Conservation (phyloP, 2,113 vertebrate genomes). For the Pterophyllum scalare region DNA sequence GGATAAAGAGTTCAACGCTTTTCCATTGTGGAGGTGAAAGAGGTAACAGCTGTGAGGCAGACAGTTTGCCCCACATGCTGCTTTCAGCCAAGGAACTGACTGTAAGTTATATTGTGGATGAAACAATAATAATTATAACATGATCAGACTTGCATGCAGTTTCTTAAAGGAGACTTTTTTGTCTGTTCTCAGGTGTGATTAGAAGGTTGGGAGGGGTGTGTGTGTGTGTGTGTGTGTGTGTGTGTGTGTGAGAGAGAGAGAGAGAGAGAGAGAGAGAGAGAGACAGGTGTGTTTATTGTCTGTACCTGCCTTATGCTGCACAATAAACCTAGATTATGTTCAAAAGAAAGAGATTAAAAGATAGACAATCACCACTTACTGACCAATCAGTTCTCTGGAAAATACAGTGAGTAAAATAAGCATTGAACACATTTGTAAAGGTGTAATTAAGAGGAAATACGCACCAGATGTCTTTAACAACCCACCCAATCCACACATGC, state of each 20-base stretch:
- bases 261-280: too few relatives aligned
- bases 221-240: too few relatives aligned
- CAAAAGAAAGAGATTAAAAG: not conserved
- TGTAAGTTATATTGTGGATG: constrained; percentile 3
- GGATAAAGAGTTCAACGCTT: not conserved
- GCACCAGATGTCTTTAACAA: not conserved
- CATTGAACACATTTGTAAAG: not conserved
- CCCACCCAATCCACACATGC: not conserved
- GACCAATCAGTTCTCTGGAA: not conserved
- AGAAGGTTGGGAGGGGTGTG: not conserved
- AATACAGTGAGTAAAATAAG: not conserved
- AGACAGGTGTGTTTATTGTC: too few relatives aligned
- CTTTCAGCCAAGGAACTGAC: not conserved
- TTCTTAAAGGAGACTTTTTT: not conserved
- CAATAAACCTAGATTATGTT: too few relatives aligned
- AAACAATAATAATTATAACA: not conserved
- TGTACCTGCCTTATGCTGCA: not conserved
- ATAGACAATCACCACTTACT: too few relatives aligned
- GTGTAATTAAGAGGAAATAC: not conserved
- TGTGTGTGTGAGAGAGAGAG: too few relatives aligned
- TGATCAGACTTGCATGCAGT: not conserved
- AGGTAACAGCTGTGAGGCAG: constrained; percentile 49
- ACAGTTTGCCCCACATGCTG: not conserved
- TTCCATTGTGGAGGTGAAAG: not conserved
- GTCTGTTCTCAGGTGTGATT: not conserved